A percentile compares a stretch with the other conserved stretches of the same genome.
Evolutionary conservation across 1,140 invertebrate species (phyloP).

Genomic region (Cyrtorhinus lividipennis): DNA sequence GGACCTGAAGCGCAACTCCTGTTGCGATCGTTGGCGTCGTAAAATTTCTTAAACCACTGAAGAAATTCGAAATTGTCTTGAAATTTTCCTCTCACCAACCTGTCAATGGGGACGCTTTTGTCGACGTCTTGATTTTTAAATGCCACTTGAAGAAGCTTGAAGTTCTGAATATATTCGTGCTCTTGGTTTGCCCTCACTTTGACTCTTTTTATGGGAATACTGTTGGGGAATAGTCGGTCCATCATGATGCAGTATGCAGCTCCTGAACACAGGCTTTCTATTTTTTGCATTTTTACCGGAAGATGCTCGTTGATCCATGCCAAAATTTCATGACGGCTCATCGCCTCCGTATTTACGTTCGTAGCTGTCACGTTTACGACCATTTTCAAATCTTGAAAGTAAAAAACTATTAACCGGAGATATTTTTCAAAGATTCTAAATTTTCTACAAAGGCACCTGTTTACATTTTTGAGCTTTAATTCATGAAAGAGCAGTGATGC

Average conservation of each 20-base stretch:
- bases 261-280: constrained; percentile 6
- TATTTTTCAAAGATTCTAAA: too few species aligned
- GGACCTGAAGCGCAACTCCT: neutral
- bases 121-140: constrained; percentile 3
- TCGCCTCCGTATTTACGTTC: neutral
- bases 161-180: constrained; percentile 7
- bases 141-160: constrained; percentile 9
- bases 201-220: constrained; percentile 1
- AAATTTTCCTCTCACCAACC: constrained; percentile 92
- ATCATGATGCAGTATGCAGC: constrained; percentile 1
- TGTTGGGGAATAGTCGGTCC: constrained; percentile 11
- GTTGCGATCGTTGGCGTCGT: constrained; percentile 69
- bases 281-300: neutral
- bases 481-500: too few species aligned
- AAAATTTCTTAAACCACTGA: constrained; percentile 99
- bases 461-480: too few species aligned
- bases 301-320: constrained; percentile 6
- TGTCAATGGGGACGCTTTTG: constrained; percentile 68
- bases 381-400: neutral
- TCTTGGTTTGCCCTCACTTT: neutral
- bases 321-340: constrained; percentile 7
- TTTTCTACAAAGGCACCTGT: too few species aligned
- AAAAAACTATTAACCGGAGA: too few species aligned
- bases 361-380: constrained; percentile 6
- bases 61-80: constrained; percentile 99